Evolutionary conservation across 2,888 invertebrate genomes (phyloP).

Genomic region (Drosophila mulleri): DNA sequence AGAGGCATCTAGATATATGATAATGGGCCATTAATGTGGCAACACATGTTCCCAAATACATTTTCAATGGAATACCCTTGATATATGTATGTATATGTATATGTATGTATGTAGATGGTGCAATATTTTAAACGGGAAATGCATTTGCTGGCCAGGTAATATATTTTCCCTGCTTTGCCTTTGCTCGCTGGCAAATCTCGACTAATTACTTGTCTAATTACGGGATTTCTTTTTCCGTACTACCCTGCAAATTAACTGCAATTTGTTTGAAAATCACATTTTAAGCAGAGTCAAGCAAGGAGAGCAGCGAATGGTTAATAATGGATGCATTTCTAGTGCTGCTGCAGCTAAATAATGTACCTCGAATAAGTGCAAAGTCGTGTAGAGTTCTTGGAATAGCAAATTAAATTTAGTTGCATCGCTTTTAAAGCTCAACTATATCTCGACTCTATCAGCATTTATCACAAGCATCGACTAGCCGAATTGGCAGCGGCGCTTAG

Average conservation of each 20-base stretch:
- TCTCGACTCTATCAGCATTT: not conserved
- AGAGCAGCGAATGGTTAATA: not conserved
- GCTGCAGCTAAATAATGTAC: not conserved
- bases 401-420: not conserved
- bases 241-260: conserved; percentile 66
- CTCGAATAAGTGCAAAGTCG: not conserved
- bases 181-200: conserved; percentile 56
- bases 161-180: conserved; percentile 37
- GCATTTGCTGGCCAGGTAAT: conserved; percentile 33
- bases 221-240: conserved; percentile 63
- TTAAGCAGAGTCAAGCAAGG: conserved; percentile 49
- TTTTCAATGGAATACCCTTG: conserved; percentile 14
- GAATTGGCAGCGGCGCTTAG: conserved; percentile 27
- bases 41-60: conserved; percentile 65
- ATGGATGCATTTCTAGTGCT: conserved; percentile 8
- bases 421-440: not conserved
- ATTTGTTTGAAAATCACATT: conserved; percentile 74
- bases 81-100: not conserved
- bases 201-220: conserved; percentile 82
- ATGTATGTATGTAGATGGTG: not conserved
- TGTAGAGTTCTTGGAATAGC: too few relatives aligned
- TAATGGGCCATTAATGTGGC: conserved; percentile 64
- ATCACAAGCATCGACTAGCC: conserved; percentile 7
- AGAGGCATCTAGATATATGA: conserved; percentile 20
- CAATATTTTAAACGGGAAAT: not conserved